Evolutionary conservation across 2,888 invertebrate genomes (phyloP).

Genomic region (Blastobasis lacticolella): DNA sequence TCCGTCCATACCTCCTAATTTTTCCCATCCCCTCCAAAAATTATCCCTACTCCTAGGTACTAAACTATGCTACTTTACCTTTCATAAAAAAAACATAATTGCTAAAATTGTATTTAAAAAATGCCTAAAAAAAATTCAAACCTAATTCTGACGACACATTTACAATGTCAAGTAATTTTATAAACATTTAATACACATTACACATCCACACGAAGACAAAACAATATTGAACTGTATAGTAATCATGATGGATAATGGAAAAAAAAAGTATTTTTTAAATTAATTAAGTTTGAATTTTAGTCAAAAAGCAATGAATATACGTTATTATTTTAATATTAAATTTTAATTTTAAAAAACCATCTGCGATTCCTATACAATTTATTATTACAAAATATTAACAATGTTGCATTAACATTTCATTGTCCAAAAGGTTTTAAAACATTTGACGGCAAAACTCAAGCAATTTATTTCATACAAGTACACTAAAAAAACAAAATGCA

Average conservation of each 20-base stretch:
- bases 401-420: slow-evolving; percentile 1
- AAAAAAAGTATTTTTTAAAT: slow-evolving; percentile 11
- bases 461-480: not conserved
- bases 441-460: not conserved
- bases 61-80: too few species aligned
- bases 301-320: not conserved
- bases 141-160: too few species aligned
- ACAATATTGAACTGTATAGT: slow-evolving; percentile 10
- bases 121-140: too few species aligned
- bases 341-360: not conserved
- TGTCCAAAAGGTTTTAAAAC: not conserved
- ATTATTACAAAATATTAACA: not conserved
- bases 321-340: not conserved
- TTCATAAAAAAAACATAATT: too few species aligned
- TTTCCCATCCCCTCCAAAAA: too few species aligned
- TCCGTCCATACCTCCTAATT: too few species aligned
- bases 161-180: too few species aligned
- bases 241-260: slow-evolving; percentile 8
- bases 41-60: too few species aligned
- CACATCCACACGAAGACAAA: slow-evolving; percentile 46
- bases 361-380: too few species aligned
- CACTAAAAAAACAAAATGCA: slow-evolving; percentile 10
- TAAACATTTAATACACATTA: slow-evolving; percentile 44
- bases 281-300: not conserved
- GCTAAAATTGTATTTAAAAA: too few species aligned